Conservation (phyloP, 2,113 vertebrate species). For the Laticauda colubrina region DNA sequence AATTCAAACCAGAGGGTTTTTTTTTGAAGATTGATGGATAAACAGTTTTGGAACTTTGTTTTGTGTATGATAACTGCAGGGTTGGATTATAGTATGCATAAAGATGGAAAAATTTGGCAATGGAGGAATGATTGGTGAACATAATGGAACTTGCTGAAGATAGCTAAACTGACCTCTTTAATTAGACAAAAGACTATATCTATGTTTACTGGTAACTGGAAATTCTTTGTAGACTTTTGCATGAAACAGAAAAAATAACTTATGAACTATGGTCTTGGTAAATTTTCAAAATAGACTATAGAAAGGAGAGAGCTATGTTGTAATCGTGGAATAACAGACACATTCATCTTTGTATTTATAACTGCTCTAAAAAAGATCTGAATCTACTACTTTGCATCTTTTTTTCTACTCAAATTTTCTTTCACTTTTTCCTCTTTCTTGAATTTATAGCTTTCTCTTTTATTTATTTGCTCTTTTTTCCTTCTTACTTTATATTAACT, state of each 20-base stretch:
- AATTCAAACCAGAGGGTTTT: background rate
- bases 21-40: background rate
- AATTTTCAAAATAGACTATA: background rate
- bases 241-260: background rate
- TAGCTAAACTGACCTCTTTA: background rate
- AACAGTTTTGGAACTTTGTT: background rate
- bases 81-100: background rate
- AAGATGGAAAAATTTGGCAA: background rate
- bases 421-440: background rate
- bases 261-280: background rate
- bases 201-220: background rate
- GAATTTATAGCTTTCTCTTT: background rate
- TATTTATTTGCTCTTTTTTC: background rate
- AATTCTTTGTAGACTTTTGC: background rate
- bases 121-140: background rate
- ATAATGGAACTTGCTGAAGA: background rate
- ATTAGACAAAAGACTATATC: background rate
- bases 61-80: background rate
- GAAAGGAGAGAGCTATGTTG: background rate
- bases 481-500: background rate
- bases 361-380: background rate
- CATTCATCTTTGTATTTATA: background rate
- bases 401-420: background rate
- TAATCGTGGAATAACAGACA: background rate
- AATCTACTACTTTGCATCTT: background rate